Evolutionary conservation across 1,140 invertebrate genomes (phyloP).

Genomic region (Papilio dardanus): DNA sequence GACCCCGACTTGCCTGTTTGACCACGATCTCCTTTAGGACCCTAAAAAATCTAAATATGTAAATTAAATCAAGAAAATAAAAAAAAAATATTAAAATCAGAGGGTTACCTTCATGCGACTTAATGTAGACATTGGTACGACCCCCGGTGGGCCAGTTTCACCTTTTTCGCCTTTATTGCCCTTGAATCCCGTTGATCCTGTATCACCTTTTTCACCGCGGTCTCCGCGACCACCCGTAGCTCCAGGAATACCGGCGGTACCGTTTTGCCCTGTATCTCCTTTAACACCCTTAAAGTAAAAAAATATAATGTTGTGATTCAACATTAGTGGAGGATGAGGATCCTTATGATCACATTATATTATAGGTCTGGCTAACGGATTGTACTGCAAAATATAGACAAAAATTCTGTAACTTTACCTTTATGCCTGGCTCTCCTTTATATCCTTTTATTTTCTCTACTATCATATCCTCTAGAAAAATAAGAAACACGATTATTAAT

Average conservation of each 20-base stretch:
- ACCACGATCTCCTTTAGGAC: conserved; percentile 56
- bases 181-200: conserved; percentile 48
- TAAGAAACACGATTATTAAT: neutral
- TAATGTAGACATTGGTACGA: conserved; percentile 50
- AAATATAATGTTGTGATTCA: no score
- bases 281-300: conserved; percentile 47
- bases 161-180: conserved; percentile 63
- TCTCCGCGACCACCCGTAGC: conserved; percentile 49
- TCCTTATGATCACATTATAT: no score
- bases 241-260: conserved; percentile 52
- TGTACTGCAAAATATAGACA: no score
- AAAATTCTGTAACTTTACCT: conserved; percentile 43
- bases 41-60: conserved; percentile 47
- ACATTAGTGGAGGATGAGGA: no score
- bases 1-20: conserved; percentile 47
- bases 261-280: conserved; percentile 54
- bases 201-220: conserved; percentile 54
- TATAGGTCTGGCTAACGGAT: no score
- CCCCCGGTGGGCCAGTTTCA: conserved; percentile 53
- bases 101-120: conserved; percentile 56
- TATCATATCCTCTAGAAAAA: conserved; percentile 57
- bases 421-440: conserved; percentile 46
- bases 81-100: neutral
- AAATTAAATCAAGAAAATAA: conserved; percentile 15
- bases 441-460: conserved; percentile 60